Base-by-base conservation (phyloP, 1,140 invertebrate genomes). In the Catajapyx aquilonaris region DNA sequence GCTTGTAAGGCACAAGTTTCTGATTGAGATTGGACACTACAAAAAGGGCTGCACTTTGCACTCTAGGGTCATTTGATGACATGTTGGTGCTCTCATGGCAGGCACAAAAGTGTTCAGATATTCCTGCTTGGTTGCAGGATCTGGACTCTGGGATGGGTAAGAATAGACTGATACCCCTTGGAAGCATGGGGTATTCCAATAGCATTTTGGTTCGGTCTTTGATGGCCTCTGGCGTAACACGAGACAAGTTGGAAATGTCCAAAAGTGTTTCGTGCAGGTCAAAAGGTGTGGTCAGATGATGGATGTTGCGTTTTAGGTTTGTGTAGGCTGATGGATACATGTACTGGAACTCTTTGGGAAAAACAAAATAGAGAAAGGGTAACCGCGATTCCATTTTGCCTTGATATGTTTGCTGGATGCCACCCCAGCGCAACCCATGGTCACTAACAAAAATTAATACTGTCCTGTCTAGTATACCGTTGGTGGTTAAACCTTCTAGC, bases 371-470 rank as follows among this genome's bases (percentile, higher is more conserved):
- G 41, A 63, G 49, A 41, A 64, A 63, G n/a, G 66, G 66, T 13
- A 67, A 44, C 31, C 61, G 41, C 44, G 66, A 62, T 46, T 68
- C 66, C 2, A 64, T 39, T 39, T 58, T 56, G 0, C 66, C 66
- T 5, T 47, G 48, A 36, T 55, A 53, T 0, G 62, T 62, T 35
- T 55, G 39, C n/a, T 61, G 40, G 35, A 67, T 55, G 10, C 47
- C 38, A 15, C 62, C 62, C 40, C 60, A 64, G 13, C 66, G 38
- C 35, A 61, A 52, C 10, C 66, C 67, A 46, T 69, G 66, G 41
- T 69, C 66, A 39, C 61, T 61, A 43, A 60, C 63, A n/a, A 65
- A 53, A 20, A 69, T 46, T 0, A 69, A 19, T 3, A 65, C 44
- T 5, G 62, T 62, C 11, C 42, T 38, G 16, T 49, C 41, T n/a